Evolutionary conservation across 2,113 vertebrate species (phyloP), one percentile per base, ranked within the genome.

Genomic region (Larimichthys crocea): DNA sequence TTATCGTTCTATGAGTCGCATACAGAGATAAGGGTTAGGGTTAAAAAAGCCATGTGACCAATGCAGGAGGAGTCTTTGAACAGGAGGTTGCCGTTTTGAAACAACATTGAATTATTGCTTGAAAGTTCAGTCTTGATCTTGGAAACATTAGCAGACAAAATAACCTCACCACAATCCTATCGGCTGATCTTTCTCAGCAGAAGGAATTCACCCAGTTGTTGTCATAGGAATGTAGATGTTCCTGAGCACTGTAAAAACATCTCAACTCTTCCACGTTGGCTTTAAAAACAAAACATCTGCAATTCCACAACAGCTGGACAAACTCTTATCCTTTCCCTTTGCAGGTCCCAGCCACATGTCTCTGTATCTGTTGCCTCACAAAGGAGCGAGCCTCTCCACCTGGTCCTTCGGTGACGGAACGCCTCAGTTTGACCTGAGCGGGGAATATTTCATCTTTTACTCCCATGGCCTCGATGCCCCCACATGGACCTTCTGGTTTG

Each of bases 271-370:
- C 5, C 6, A 3, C 9, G 19, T 20, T 46, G 40, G 61, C 20
- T n/a, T n/a, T 12, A 56, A 35, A 10, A 52, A 35, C 3, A 19
- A 10, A n/a, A 53, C 50, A 24, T 56, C 22, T 24, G n/a, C 11
- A 68, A 22, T 40, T 9, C 5, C 16, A 48, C 5, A 10, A 11
- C 16, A 66, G 29, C 64, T 66, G 55, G 24, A 15, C 55, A 57
- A 26, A 57, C 22, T n/a, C 17, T 11, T 7, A 4, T 44, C 50
- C 40, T 49, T 31, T 74, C 24, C 48, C 6, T 7, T 2, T 56
- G 3, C 85, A 99, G 98, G 98, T 52, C 98, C 98, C 15, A 97
- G 96, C 82, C 98, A 99, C 91, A 98, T 99, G 96, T 98, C 97
- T 5, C 83, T 99, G 10, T 99, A 98, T 2, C 59, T 97, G 79